Percentiles rank a stretch among this genome's conserved stretches.
These are phyloP conservation scores for Drosophila leontia DNA, from an alignment of 1,140 invertebrate genomes.

Conservation along the genomic window DNA sequence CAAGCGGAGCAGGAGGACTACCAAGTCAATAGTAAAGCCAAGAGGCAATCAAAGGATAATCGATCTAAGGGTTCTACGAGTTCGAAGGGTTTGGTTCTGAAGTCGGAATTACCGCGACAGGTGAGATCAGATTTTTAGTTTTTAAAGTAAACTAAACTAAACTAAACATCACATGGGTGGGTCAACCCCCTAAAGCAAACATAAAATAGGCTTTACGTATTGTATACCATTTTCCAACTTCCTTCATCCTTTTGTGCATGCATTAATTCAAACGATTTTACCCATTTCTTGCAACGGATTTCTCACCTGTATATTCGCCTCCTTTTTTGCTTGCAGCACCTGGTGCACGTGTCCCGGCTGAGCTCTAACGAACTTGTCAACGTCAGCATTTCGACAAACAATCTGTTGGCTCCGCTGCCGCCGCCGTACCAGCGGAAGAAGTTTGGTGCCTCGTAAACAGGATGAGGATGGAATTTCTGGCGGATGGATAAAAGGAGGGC, in stretches of 20 bases:
- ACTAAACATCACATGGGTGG: too few species aligned
- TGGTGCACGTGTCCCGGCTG: conserved; percentile 87
- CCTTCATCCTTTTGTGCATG: background rate
- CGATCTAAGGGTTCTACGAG: background rate
- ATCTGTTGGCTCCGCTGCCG: conserved; percentile 87
- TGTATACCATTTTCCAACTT: background rate
- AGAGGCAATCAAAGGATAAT: conserved; percentile 10
- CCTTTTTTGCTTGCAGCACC: conserved; percentile 87
- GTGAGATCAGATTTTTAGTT: conserved; percentile 10
- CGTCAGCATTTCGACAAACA: conserved; percentile 88
- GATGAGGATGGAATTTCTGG: background rate
- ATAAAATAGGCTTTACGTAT: background rate
- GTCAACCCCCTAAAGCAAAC: background rate
- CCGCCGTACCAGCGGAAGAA: conserved; percentile 87
- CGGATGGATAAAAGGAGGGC: too few species aligned
- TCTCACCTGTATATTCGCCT: conserved; percentile 32
- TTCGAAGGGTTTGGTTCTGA: conserved; percentile 8
- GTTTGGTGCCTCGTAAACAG: conserved; percentile 86
- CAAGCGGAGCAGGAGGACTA: conserved; percentile 2
- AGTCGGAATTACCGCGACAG: conserved; percentile 18
- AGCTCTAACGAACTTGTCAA: conserved; percentile 88
- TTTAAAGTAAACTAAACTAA: background rate
- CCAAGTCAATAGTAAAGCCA: conserved; percentile 17
- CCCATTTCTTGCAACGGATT: conserved; percentile 10
- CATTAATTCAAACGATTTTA: background rate